Evolutionary conservation across 1,140 invertebrate species (phyloP).

Genomic region (Drosophila baimaii): DNA sequence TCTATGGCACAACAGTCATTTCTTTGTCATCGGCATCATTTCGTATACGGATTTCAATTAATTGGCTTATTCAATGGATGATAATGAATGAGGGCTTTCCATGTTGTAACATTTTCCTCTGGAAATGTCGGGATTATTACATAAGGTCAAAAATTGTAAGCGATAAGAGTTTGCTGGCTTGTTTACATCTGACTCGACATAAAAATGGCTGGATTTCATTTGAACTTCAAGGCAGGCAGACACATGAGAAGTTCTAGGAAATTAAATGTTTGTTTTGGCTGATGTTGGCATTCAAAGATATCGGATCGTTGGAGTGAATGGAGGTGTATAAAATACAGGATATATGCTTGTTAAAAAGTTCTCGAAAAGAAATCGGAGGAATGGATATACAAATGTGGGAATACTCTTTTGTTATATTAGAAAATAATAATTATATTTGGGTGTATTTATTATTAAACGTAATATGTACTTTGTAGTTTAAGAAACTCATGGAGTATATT

Average conservation of each 20-base stretch:
- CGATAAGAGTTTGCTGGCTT: slow-evolving; percentile 28
- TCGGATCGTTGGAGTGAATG: slow-evolving; percentile 10
- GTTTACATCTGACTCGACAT: slow-evolving; percentile 43
- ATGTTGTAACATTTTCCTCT: slow-evolving; percentile 40
- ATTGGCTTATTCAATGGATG: slow-evolving; percentile 29
- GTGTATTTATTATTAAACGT: no score
- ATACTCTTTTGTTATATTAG: no score
- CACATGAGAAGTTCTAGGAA: slow-evolving; percentile 36
- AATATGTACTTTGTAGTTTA: no score
- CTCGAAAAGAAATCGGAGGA: not conserved
- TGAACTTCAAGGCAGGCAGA: slow-evolving; percentile 12
- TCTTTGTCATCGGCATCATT: slow-evolving; percentile 37
- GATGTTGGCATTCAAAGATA: slow-evolving; percentile 33
- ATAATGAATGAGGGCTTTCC: slow-evolving; percentile 3
- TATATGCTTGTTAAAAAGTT: slow-evolving; percentile 4
- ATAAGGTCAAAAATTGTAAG: slow-evolving; percentile 9
- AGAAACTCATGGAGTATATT: no score
- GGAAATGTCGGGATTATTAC: slow-evolving; percentile 30
- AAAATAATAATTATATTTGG: no score
- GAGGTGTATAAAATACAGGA: slow-evolving; percentile 1
- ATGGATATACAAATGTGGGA: no score
- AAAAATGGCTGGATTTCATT: slow-evolving; percentile 16
- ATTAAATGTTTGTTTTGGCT: slow-evolving; percentile 38
- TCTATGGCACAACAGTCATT: slow-evolving; percentile 30
- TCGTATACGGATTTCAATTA: slow-evolving; percentile 46